Percentiles rank a stretch among this genome's conserved stretches.
phyloP scores from a whole-genome alignment of 2,797 vertebrate species.

The Coregonus suidteri region DNA sequence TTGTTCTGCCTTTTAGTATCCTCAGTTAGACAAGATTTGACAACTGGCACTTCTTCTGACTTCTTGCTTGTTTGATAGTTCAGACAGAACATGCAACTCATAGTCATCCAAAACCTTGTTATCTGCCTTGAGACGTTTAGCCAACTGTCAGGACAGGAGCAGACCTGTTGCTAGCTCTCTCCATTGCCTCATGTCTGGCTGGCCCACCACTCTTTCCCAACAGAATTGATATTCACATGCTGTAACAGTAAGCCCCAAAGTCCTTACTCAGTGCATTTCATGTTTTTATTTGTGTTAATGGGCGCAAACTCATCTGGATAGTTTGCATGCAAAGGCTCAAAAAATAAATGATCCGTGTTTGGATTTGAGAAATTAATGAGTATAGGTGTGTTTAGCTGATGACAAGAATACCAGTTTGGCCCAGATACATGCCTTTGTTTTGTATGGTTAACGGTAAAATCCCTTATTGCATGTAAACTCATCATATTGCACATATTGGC shows the following conservation, averaged over 20 bases:
- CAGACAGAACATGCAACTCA: not conserved
- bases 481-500: conserved; percentile 54
- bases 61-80: not conserved
- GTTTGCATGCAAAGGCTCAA: not conserved
- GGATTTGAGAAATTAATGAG: not conserved
- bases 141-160: conserved; percentile 6
- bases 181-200: conserved; percentile 1
- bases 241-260: conserved; percentile 13
- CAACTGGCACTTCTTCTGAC: not conserved
- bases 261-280: conserved; percentile 11
- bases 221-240: conserved; percentile 15
- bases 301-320: not conserved
- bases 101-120: not conserved
- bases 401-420: not conserved
- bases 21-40: not conserved
- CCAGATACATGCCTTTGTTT: conserved; percentile 35
- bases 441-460: conserved; percentile 36
- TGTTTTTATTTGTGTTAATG: conserved; percentile 10
- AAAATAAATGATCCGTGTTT: not conserved
- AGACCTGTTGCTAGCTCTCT: conserved; percentile 19
- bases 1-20: not conserved
- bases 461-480: conserved; percentile 58
- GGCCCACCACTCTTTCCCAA: conserved; percentile 22
- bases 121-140: not conserved
- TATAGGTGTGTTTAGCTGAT: not conserved